phyloP scores from a whole-genome alignment of 1,140 invertebrate genomes.

The Charaxes varanes region DNA sequence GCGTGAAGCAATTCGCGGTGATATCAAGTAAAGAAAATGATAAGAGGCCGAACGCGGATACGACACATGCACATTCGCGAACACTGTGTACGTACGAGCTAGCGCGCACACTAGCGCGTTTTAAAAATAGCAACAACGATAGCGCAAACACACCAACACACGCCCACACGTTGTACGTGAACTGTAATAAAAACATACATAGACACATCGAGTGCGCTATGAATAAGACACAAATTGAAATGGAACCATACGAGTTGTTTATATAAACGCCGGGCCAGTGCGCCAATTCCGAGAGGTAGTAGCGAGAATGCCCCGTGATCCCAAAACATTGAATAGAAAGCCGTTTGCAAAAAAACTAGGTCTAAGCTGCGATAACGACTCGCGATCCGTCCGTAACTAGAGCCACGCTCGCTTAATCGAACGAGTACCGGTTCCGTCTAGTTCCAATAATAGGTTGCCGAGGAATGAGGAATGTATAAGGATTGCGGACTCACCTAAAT shows the following conservation, averaged over 20 bases:
- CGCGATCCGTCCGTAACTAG: constrained; percentile 24
- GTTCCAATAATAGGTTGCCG: constrained; percentile 49
- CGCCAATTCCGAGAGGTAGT: constrained; percentile 12
- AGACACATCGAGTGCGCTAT: constrained; percentile 49
- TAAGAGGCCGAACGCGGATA: constrained; percentile 62
- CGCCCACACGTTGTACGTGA: constrained; percentile 60
- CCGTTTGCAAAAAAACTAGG: constrained; percentile 36
- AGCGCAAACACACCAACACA: constrained; percentile 69
- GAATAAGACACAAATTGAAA: constrained; percentile 59
- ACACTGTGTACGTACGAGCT: constrained; percentile 16
- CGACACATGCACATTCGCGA: constrained; percentile 35
- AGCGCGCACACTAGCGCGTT: constrained; percentile 35
- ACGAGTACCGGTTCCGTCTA: constrained; percentile 51
- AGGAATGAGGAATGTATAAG: constrained; percentile 46
- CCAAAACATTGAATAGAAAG: constrained; percentile 36
- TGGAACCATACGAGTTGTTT: constrained; percentile 41
- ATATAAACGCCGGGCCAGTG: constrained; percentile 21
- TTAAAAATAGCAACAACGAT: constrained; percentile 65
- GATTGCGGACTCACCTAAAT: constrained; percentile 69
- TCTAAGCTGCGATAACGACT: constrained; percentile 15
- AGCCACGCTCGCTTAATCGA: constrained; percentile 25
- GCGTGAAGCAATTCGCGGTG: constrained; percentile 42
- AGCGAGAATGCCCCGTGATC: constrained; percentile 8
- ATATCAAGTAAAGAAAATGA: constrained; percentile 51
- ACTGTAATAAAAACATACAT: constrained; percentile 69